Base-by-base conservation (phyloP, 2,797 vertebrate genomes). In the Amniataba percoides region DNA sequence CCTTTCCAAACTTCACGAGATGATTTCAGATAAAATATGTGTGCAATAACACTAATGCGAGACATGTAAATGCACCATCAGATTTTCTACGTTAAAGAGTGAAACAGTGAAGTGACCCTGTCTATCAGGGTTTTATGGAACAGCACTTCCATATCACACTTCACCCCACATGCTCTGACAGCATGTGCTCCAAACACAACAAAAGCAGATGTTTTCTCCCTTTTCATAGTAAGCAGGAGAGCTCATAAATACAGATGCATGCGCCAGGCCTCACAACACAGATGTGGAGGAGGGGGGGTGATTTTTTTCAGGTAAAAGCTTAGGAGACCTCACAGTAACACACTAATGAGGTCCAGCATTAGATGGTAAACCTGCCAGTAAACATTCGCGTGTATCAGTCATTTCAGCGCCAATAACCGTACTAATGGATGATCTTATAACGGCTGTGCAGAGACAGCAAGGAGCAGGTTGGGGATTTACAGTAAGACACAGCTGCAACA, bases 221-320 rank as follows among this genome's bases (percentile, higher is more conserved):
- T 56, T 61, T 74, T 76, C 57, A 66, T 55, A 72, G 81, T 65
- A 70, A 73, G 77, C 87, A 83, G 72, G 31, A 75, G 76, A 82
- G 72, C 89, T 88, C 90, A 88, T 89, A 83, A 91, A 90, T 78
- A 86, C 87, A 85, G 78, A 90, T 36, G 81, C 43, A 74, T 27
- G 18, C 77, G 68, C 18, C 61, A 74, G 69, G 65, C 59, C 64
- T 55, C 31, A 68, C 60, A 27, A 55, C 73, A 53, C 78, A 80
- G 55, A 86, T 71, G 82, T 63, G 62, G 66, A 72, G 67, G 53
- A 78, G 27, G 1, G 27, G 27, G 27, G 3, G 27, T 31, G 27
- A 5, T 3, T 55, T 21, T 80, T 71, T 45, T 61, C 61, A 88
- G 88, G 87, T 82, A 68, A 82, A 80, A 78, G 63, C 36, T 82